Base-by-base conservation (phyloP, 2,113 vertebrate species). In the Cervus canadensis region DNA sequence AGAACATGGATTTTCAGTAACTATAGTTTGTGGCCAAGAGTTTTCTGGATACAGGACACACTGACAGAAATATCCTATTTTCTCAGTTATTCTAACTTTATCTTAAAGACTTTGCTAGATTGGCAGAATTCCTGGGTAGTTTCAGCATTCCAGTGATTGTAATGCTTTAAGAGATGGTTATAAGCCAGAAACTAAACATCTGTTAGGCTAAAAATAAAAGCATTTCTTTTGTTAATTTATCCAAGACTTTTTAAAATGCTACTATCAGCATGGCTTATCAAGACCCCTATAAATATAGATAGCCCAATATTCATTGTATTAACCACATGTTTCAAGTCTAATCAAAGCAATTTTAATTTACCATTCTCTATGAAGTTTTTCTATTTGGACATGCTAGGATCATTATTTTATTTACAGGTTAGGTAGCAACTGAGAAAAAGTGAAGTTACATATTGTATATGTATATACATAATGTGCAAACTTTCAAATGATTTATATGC, bases 131-230 rank as follows among this genome's bases (percentile, higher is more conserved):
- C 62, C 85, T 90, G 84, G n/a, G 26, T 84, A 60, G 40, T 57
- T 52, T 76, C 13, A 91, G 71, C 14, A 62, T 89, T 83, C 50
- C 17, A 78, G 56, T 91, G 43, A 78, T 71, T 89, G 36, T 45
- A 78, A 84, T 87, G 36, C 92, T 95, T 93, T 93, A 95, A 93
- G 87, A 94, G 76, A 91, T 82, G 26, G n/a, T 91, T 81, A 88
- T 94, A 92, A 88, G 10, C 10, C 71, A 83, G 54, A 92, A 97
- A 95, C 13, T 56, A 93, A 96, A 78, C 17, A 95, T 82, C 83
- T 96, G 36, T 93, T 96, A 71, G 25, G 26, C 28, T 96, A 95
- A 88, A 96, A 97, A 91, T 91, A 64, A 87, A 67, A 79, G 28
- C 23, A 86, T 89, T 93, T 62, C n/a, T 86, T 95, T 82, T 48